These are phyloP conservation scores for Aradus depressus DNA, from an alignment of 2,888 invertebrate species.

Conservation along the genomic window DNA sequence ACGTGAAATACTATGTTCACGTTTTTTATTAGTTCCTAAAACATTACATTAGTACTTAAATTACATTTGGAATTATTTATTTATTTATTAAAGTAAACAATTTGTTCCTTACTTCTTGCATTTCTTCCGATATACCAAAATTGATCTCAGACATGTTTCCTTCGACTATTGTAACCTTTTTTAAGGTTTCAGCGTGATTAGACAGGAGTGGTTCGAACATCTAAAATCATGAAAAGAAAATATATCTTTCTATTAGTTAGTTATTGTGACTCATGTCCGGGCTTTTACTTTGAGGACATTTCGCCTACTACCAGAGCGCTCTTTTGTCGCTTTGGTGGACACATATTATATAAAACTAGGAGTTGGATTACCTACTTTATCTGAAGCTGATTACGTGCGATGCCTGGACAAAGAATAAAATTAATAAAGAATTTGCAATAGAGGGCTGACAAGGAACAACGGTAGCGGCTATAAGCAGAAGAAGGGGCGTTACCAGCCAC, in stretches of 20 bases:
- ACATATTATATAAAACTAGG: neutral
- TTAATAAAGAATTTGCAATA: too few species aligned
- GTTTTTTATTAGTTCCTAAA: conserved; percentile 23
- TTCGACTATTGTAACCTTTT: conserved; percentile 26
- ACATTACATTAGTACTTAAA: neutral
- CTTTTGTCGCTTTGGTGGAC: too few species aligned
- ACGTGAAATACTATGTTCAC: conserved; percentile 28
- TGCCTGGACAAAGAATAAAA: too few species aligned
- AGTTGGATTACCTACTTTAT: neutral
- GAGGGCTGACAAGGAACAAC: too few species aligned
- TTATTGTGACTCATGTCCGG: too few species aligned
- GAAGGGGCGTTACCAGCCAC: too few species aligned
- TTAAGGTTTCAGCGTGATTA: conserved; percentile 21
- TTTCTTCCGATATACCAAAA: conserved; percentile 26
- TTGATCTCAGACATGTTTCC: conserved; percentile 25
- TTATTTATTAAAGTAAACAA: neutral
- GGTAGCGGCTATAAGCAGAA: too few species aligned
- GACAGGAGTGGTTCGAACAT: conserved; percentile 26
- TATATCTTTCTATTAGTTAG: too few species aligned
- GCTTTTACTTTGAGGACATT: too few species aligned
- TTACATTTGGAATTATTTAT: neutral
- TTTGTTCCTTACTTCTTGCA: conserved; percentile 15
- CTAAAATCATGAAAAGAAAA: conserved; percentile 18
- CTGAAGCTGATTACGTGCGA: too few species aligned
- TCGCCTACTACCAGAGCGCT: too few species aligned